Percentiles rank a stretch among this genome's conserved stretches.
phyloP scores from a whole-genome alignment of 2,797 vertebrate species.

The Buceros bicornis region DNA sequence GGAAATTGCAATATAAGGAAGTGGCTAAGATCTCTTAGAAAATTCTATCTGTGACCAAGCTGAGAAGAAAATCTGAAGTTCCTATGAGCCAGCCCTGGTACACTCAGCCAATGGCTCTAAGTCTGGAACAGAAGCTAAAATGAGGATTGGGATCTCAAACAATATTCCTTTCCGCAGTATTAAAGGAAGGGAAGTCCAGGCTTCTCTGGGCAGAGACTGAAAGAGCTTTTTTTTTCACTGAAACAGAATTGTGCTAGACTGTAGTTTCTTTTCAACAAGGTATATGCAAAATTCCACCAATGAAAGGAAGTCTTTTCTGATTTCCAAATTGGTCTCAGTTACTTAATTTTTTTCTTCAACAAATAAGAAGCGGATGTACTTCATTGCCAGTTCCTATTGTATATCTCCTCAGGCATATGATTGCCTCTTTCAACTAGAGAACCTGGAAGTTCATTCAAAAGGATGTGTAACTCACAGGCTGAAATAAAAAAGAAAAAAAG shows the following conservation, averaged over 20 bases:
- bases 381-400: background rate
- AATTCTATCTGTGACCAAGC: background rate
- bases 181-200: background rate
- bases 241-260: background rate
- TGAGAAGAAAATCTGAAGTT: background rate
- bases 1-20: background rate
- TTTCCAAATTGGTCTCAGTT: background rate
- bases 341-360: background rate
- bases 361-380: background rate
- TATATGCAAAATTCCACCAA: background rate
- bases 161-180: background rate
- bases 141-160: background rate
- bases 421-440: background rate
- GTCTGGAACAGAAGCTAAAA: background rate
- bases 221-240: background rate
- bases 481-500: background rate
- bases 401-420: background rate
- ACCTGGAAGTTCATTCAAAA: slow-evolving; percentile 19
- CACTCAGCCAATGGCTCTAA: background rate
- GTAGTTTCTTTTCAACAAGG: background rate
- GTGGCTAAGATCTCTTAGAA: background rate
- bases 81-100: background rate
- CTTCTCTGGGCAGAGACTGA: background rate
- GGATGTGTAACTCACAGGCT: background rate
- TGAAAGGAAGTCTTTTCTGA: background rate